These are phyloP conservation scores for Linnaemya vulpina DNA, from an alignment of 2,888 invertebrate genomes.

Conservation along the genomic window DNA sequence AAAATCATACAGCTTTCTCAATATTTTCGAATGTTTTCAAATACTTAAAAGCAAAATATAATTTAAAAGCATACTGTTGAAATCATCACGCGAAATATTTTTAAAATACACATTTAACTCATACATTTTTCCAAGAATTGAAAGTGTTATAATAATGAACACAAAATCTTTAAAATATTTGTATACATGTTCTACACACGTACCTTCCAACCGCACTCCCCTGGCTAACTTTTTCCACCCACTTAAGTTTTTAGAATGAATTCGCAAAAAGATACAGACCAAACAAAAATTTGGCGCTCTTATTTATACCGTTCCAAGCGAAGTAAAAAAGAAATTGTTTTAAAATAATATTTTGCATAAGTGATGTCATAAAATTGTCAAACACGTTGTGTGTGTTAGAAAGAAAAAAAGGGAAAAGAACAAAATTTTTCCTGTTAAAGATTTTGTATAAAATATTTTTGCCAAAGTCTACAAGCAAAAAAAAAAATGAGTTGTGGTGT, in stretches of 20 bases:
- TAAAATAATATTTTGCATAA: constrained; percentile 56
- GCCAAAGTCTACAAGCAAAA: constrained; percentile 13
- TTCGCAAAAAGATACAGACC: constrained; percentile 11
- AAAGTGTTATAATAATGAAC: constrained; percentile 44
- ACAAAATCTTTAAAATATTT: constrained; percentile 44
- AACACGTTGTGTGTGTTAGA: constrained; percentile 5
- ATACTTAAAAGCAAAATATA: not conserved
- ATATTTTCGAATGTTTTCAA: not conserved
- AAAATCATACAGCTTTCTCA: constrained; percentile 6
- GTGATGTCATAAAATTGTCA: constrained; percentile 63
- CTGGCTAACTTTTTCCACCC: not conserved
- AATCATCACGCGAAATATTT: constrained; percentile 28
- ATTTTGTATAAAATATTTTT: constrained; percentile 30
- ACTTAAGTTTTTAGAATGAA: constrained; percentile 11
- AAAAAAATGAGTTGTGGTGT: constrained; percentile 24
- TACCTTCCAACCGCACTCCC: not conserved
- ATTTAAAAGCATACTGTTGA: constrained; percentile 19
- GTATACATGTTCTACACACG: not conserved
- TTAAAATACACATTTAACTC: constrained; percentile 33
- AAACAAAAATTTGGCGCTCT: constrained; percentile 45
- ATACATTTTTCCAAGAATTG: constrained; percentile 51
- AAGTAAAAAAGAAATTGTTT: constrained; percentile 13
- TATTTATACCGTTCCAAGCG: not conserved
- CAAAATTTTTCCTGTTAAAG: not conserved
- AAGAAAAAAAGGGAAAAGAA: not conserved